A percentile compares a stretch with the other conserved stretches of the same genome.
Conservation (phyloP, 2,797 vertebrate genomes). For the Lerista edwardsae region DNA sequence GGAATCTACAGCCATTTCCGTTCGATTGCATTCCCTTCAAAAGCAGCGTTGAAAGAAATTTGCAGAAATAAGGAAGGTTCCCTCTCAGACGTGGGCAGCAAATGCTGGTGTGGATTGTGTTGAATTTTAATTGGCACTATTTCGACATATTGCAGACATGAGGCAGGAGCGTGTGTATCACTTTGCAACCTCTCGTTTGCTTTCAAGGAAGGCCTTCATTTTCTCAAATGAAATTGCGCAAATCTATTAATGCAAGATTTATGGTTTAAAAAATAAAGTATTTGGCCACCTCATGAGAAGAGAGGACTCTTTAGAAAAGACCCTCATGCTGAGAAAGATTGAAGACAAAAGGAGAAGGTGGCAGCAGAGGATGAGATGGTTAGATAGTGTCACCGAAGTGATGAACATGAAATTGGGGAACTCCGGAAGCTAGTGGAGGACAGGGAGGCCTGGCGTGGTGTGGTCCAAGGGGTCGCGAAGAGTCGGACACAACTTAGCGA, state of each 20-base stretch:
- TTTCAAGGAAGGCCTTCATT: conserved; percentile 43
- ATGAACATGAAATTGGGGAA: too few relatives aligned
- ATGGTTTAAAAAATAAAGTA: conserved; percentile 29
- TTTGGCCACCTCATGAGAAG: too few relatives aligned
- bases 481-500: too few relatives aligned
- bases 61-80: conserved; percentile 48
- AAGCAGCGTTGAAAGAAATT: conserved; percentile 58
- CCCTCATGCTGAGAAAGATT: too few relatives aligned
- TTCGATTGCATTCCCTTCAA: conserved; percentile 59
- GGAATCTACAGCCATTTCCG: conserved; percentile 58
- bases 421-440: too few relatives aligned
- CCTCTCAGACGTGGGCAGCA: conserved; percentile 44
- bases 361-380: too few relatives aligned
- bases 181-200: conserved; percentile 3
- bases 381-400: too few relatives aligned
- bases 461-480: too few relatives aligned
- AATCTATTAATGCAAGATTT: conserved; percentile 33
- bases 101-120: conserved; percentile 31
- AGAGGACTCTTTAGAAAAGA: too few relatives aligned
- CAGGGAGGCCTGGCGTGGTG: too few relatives aligned
- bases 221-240: conserved; percentile 9
- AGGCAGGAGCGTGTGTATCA: conserved; percentile 10
- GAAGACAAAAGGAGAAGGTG: too few relatives aligned
- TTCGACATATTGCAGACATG: conserved; percentile 41
- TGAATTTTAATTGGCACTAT: conserved; percentile 66